These are phyloP conservation scores for Circaetus cinerascens DNA, from an alignment of 2,113 vertebrate species.

Conservation along the genomic window DNA sequence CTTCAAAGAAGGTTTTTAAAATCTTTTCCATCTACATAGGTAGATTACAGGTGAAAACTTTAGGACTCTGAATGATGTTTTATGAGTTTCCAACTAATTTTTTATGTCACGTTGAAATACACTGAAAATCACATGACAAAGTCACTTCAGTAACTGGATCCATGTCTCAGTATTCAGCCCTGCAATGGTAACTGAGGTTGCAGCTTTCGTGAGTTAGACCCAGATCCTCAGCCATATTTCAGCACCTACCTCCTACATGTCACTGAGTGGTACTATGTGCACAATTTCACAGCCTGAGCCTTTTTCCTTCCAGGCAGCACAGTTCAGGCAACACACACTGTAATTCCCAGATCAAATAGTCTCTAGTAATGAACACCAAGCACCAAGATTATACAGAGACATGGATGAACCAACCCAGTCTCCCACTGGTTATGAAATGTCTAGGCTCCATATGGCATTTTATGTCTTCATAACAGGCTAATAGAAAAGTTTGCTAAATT, in stretches of 20 bases:
- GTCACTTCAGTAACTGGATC: background rate
- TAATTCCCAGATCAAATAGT: background rate
- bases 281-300: background rate
- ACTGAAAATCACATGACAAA: background rate
- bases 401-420: no score
- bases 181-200: background rate
- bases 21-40: background rate
- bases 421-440: background rate
- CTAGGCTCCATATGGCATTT: background rate
- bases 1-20: slow-evolving; percentile 24
- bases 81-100: background rate
- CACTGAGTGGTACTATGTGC: background rate
- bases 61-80: background rate
- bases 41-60: background rate
- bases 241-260: background rate
- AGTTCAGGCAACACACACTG: background rate
- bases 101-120: background rate
- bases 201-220: background rate
- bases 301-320: background rate
- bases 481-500: background rate
- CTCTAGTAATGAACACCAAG: background rate
- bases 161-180: background rate
- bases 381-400: background rate
- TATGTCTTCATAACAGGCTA: background rate
- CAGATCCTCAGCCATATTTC: background rate